Evolutionary conservation across 2,888 invertebrate genomes (phyloP), one percentile per base, ranked within the genome.

Genomic region (Congeria kusceri): DNA sequence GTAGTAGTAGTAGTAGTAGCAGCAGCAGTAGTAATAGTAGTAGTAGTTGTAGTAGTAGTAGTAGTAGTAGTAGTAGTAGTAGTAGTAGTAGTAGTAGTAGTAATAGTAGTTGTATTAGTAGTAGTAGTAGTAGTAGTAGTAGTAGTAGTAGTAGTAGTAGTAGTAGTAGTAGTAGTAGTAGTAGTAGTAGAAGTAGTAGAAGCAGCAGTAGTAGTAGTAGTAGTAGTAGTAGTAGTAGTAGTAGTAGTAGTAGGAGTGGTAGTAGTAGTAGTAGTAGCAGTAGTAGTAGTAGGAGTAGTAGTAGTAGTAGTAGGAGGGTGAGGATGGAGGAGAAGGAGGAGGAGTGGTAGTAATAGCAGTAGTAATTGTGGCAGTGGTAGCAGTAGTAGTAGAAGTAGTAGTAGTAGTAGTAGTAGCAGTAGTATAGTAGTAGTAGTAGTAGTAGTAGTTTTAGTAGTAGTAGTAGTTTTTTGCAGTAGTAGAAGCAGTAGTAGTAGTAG

Each of bases 61-160:
- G 11, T 7, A 32, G 32, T 32, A 32, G 32, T 32, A 32, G 32
- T 4, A 32, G 4, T 4, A 32, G 32, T 32, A 32, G 32, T 32
- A 32, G 32, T 32, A 32, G 32, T 32, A 32, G 32, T 32, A 32
- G 32, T 32, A 32, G 32, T 32, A 7, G 32, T 32, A 32, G 32
- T 32, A 32, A 11, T 32, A 32, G 32, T 32, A 32, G 32, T 32
- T 7, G 32, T 32, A 32, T 4, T 11, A 4, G 32, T 32, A 32
- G 32, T 32, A 32, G 32, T 32, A 32, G 32, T 32, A 32, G 32
- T 32, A 32, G 32, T 32, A 32, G 32, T 20, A 25, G 27, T 20
- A 59, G 59, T 59, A 25, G 59, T 59, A 29, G 59, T 7, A 59
- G 28, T 29, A 28, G 59, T 59, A 25, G 27, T 25, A 59, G 29